A percentile compares a stretch with the other conserved stretches of the same genome.
Conservation (phyloP, 2,888 invertebrate genomes). For the Hetaerina titia region DNA sequence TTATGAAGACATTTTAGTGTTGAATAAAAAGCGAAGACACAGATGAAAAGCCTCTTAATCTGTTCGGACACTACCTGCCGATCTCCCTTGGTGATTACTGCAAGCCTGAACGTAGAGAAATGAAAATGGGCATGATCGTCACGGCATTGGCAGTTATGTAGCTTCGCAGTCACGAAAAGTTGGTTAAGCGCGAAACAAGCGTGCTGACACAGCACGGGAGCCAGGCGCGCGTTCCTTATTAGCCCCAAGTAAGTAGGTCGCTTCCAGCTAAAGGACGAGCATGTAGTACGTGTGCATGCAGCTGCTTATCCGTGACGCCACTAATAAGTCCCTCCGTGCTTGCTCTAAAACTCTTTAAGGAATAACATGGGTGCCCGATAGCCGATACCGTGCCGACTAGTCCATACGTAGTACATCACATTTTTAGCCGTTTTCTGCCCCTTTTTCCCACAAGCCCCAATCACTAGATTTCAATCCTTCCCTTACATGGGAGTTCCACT, state of each 20-base stretch:
- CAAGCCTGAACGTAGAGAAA: neutral
- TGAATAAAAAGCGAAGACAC: no score
- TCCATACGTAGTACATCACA: neutral
- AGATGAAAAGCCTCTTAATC: neutral
- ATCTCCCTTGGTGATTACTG: neutral
- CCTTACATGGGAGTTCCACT: no score
- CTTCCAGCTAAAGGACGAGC: neutral
- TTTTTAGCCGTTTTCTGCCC: neutral
- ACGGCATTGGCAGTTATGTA: neutral
- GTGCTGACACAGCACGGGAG: slow-evolving; percentile 18
- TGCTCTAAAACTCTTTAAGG: neutral
- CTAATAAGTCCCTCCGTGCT: neutral
- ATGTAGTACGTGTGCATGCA: neutral
- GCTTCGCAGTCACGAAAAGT: slow-evolving; percentile 15
- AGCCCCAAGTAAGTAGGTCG: slow-evolving; percentile 35
- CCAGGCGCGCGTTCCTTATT: neutral
- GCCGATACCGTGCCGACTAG: neutral
- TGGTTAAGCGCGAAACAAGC: neutral
- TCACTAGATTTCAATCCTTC: neutral
- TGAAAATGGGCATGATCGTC: neutral
- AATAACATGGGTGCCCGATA: neutral
- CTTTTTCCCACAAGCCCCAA: neutral
- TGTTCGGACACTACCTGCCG: neutral
- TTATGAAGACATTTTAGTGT: no score
- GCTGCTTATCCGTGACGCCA: neutral